Percentiles rank a stretch among this genome's conserved stretches.
Evolutionary conservation across 2,113 vertebrate genomes (phyloP).

Genomic region (Menidia beryllina): DNA sequence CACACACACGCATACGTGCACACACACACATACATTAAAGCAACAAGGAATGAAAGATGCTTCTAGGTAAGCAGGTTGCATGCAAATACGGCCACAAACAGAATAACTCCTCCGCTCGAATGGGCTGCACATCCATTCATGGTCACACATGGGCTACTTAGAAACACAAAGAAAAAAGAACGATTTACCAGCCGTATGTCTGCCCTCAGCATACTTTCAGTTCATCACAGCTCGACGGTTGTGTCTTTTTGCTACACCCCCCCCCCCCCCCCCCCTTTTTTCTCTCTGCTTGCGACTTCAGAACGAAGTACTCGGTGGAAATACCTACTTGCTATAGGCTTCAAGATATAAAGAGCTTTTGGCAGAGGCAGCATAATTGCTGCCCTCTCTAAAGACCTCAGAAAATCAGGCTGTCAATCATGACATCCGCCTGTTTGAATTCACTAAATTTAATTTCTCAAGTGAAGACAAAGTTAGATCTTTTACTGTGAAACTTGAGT

Average conservation of each 20-base stretch:
- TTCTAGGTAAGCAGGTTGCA: slow-evolving; percentile 38
- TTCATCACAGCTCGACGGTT: slow-evolving; percentile 14
- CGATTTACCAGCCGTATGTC: slow-evolving; percentile 46
- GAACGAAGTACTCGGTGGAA: background rate
- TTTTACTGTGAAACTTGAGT: background rate
- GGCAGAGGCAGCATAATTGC: background rate
- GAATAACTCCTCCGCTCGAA: slow-evolving; percentile 22
- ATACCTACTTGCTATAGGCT: background rate
- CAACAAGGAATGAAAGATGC: slow-evolving; percentile 27
- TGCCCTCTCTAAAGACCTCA: background rate
- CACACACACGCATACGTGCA: background rate
- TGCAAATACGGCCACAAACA: slow-evolving; percentile 38
- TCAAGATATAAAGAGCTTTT: background rate
- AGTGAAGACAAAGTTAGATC: background rate
- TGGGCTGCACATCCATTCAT: slow-evolving; percentile 6
- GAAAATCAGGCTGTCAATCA: background rate
- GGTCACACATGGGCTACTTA: background rate
- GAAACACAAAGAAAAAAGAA: slow-evolving; percentile 8
- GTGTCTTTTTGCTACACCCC: background rate
- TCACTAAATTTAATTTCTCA: background rate
- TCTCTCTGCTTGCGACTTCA: background rate
- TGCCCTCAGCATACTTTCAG: slow-evolving; percentile 4
- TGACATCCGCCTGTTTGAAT: background rate
- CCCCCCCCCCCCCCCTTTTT: background rate
- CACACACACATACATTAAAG: background rate